A percentile compares a stretch with the other conserved stretches of the same genome.
Conservation (phyloP, 1,140 invertebrate species). For the Ceratoteleas bidentatus region DNA sequence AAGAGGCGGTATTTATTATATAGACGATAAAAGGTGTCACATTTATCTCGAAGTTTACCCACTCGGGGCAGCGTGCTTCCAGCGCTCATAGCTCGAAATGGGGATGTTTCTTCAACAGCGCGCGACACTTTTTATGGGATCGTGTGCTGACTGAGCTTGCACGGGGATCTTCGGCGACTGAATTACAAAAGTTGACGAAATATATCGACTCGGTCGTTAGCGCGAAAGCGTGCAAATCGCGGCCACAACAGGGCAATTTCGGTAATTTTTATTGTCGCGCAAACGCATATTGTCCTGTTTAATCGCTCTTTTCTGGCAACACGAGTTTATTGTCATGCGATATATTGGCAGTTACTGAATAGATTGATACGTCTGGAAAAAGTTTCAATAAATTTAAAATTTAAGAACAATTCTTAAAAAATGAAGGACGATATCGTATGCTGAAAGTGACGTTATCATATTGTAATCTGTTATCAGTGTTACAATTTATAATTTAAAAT, state of each 20-base stretch:
- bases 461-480: no score
- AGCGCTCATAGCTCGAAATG: conserved; percentile 54
- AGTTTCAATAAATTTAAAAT: no score
- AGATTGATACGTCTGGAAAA: no score
- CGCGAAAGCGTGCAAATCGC: conserved; percentile 41
- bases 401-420: no score
- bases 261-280: conserved; percentile 17
- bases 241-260: no score
- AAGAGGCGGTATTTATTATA: conserved; percentile 77
- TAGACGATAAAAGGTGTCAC: conserved; percentile 78
- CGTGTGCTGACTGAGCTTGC: conserved; percentile 64
- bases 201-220: conserved; percentile 48
- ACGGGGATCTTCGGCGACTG: conserved; percentile 51
- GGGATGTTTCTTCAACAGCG: conserved; percentile 71
- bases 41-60: conserved; percentile 77
- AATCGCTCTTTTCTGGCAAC: conserved; percentile 74
- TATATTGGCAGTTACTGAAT: no score
- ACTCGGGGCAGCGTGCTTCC: conserved; percentile 62
- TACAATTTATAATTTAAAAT: no score
- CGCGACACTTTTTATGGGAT: conserved; percentile 63
- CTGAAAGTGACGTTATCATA: no score
- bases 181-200: conserved; percentile 61
- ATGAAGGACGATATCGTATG: no score
- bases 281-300: conserved; percentile 59
- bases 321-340: conserved; percentile 48